Percentiles rank a stretch among this genome's conserved stretches.
Conservation (phyloP, 2,797 vertebrate species). For the Anomalospiza imberbis region DNA sequence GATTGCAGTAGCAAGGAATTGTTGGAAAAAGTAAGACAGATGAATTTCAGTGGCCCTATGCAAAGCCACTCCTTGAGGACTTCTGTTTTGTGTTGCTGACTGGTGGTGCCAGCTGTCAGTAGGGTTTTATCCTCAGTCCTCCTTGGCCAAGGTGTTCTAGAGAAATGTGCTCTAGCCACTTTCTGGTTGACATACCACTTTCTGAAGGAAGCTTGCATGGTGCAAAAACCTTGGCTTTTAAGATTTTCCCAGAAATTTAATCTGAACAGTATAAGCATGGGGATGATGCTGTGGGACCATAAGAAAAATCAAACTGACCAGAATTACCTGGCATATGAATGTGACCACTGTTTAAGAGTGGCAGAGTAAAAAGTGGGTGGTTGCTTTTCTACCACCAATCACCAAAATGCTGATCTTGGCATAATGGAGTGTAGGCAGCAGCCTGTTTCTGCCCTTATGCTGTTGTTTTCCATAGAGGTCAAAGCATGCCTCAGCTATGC, state of each 20-base stretch:
- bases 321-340: not conserved
- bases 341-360: not conserved
- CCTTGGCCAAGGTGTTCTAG: not conserved
- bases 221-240: not conserved
- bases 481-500: not conserved
- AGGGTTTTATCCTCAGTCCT: not conserved
- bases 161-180: not conserved
- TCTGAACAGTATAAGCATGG: not conserved
- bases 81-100: not conserved
- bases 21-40: not conserved
- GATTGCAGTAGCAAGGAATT: not conserved
- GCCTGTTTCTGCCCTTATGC: not conserved
- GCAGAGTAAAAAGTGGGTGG: not conserved
- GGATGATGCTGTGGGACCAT: not conserved
- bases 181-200: not conserved
- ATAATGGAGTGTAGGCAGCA: not conserved
- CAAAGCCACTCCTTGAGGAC: not conserved
- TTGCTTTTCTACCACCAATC: not conserved
- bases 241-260: not conserved
- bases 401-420: not conserved
- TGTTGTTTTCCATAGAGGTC: not conserved
- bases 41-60: not conserved
- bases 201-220: not conserved
- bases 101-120: not conserved
- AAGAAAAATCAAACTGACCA: not conserved